Evolutionary conservation across 2,888 invertebrate species (phyloP).

Genomic region (Catocala nupta): DNA sequence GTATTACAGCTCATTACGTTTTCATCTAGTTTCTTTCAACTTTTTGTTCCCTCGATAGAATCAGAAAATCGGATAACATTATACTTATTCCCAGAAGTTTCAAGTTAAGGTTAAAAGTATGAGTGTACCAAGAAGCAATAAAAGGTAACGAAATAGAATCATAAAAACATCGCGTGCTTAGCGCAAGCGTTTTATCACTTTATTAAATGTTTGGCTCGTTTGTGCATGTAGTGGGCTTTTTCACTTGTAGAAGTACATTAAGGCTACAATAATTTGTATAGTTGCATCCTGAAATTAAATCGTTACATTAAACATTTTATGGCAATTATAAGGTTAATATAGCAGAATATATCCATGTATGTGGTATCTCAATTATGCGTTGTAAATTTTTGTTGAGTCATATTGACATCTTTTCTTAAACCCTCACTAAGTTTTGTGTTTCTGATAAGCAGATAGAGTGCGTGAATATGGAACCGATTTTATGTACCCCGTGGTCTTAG

Average conservation of each 20-base stretch:
- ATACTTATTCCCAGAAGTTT: conserved; percentile 57
- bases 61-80: conserved; percentile 44
- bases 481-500: too few relatives aligned
- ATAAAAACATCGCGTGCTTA: conserved; percentile 76
- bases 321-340: too few relatives aligned
- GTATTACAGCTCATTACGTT: conserved; percentile 47
- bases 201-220: conserved; percentile 75
- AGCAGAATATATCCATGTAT: too few relatives aligned
- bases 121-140: conserved; percentile 59
- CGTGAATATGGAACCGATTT: too few relatives aligned
- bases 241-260: conserved; percentile 58
- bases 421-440: too few relatives aligned
- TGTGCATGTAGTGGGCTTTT: conserved; percentile 55
- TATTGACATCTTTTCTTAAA: too few relatives aligned
- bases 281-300: conserved; percentile 53
- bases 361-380: too few relatives aligned
- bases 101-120: conserved; percentile 63
- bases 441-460: too few relatives aligned
- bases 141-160: conserved; percentile 67
- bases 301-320: too few relatives aligned
- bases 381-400: too few relatives aligned
- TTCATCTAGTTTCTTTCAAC: conserved; percentile 47
- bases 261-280: conserved; percentile 46
- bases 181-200: conserved; percentile 76
- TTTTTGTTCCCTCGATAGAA: conserved; percentile 48